A percentile compares a stretch with the other conserved stretches of the same genome.
These are phyloP conservation scores for Baryphthengus martii DNA, from an alignment of 2,113 vertebrate species.

Conservation along the genomic window DNA sequence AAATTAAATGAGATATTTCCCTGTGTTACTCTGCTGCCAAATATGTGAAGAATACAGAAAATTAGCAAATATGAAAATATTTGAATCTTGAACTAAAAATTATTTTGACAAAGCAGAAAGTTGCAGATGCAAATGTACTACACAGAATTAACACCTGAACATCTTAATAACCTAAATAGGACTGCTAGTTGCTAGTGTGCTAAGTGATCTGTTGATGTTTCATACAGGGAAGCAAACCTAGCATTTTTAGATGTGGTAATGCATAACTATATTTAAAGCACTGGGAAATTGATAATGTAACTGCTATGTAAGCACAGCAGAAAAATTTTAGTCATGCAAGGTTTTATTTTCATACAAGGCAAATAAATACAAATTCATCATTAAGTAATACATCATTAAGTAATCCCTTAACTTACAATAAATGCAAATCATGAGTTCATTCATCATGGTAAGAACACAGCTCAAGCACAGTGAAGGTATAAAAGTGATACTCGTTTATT, in stretches of 20 bases:
- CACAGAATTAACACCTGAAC: not conserved
- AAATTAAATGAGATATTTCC: not conserved
- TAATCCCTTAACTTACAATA: not conserved
- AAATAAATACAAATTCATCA: not conserved
- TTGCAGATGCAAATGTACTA: not conserved
- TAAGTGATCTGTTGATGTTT: not conserved
- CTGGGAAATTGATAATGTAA: not conserved
- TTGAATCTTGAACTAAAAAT: not conserved
- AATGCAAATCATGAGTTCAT: not conserved
- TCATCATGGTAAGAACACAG: not conserved
- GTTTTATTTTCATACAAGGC: not conserved
- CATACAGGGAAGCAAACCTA: not conserved
- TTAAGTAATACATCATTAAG: no score
- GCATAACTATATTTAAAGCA: not conserved
- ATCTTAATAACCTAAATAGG: not conserved
- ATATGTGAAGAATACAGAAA: not conserved
- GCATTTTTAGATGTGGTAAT: not conserved
- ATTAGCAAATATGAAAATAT: not conserved
- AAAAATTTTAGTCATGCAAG: no score
- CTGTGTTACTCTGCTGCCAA: not conserved
- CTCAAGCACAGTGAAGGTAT: not conserved
- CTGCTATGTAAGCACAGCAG: not conserved
- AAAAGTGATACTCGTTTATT: not conserved
- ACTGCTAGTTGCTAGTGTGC: not conserved
- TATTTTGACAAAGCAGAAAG: not conserved